Conservation (phyloP, 2,113 vertebrate species). For the Alces alces region DNA sequence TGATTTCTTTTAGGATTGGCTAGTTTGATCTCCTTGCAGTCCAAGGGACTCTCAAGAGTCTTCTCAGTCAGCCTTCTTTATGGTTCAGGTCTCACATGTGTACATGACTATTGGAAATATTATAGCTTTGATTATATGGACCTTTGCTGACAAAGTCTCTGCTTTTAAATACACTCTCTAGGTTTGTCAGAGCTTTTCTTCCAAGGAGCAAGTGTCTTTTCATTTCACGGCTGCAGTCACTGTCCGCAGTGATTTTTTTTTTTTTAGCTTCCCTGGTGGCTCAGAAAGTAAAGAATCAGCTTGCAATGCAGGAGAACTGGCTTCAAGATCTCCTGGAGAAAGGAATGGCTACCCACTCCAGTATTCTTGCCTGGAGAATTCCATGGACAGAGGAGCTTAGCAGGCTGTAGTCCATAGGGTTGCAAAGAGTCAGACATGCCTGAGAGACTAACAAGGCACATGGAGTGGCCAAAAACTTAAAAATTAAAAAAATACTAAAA, state of each 20-base stretch:
- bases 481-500: background rate
- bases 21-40: background rate
- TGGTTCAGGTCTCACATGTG: background rate
- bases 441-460: background rate
- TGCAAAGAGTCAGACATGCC: background rate
- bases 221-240: background rate
- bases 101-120: background rate
- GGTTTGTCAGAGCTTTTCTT: background rate
- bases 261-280: background rate
- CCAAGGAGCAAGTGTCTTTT: background rate
- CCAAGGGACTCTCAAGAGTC: background rate
- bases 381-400: background rate
- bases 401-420: background rate
- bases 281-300: background rate
- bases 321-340: background rate
- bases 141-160: background rate
- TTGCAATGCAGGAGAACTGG: background rate
- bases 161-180: background rate
- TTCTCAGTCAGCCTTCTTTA: background rate
- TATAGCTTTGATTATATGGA: background rate
- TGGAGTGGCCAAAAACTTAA: background rate
- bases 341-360: background rate
- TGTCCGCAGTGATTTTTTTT: fast-evolving
- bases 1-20: background rate
- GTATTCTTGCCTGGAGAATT: background rate